Base-by-base conservation (phyloP, 1,140 invertebrate species). In the Tetraneura akinire region DNA sequence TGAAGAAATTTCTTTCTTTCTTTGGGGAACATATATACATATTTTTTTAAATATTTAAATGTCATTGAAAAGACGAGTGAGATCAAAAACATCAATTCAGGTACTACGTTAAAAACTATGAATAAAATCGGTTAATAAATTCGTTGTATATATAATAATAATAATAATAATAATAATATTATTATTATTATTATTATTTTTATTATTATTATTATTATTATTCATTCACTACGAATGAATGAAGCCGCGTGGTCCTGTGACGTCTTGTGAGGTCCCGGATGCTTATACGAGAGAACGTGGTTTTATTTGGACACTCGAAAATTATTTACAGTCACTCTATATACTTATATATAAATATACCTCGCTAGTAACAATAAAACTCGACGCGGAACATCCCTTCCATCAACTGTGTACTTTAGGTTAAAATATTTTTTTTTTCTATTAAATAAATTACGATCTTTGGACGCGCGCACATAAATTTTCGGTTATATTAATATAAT, bases 271-370 rank as follows among this genome's bases (percentile, higher is more conserved):
- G 71, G 71, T 74, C 71, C 32, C 71, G 49, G 68, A 23, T 71
- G 68, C 68, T 45, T 57, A 74, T 26, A 37, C 71, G 18, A 51
- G 57, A 26, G 71, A n/a, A 74, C 53, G 71, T 57, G 32, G 71
- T 74, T 74, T 74, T 74, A 18, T 74, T 74, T 74, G 51, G 71
- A 74, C 51, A 74, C 71, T 74, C 71, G 55, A 74, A 74, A 74
- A 57, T 55, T 74, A 74, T 74, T 74, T 74, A 74, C 45, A 71
- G 68, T 71, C 68, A 71, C 68, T 70, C 66, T 71, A 51, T 71
- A 51, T n/a, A 29, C 68, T 51, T 51, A 49, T 71, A 51, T n/a
- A n/a, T n/a, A 29, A 45, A 29, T 51, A 49, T 47, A 71, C 68
- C 68, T 51, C 68, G 51, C 68, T 71, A 71, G 26, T 71, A 71